Conservation (phyloP, 2,797 vertebrate species). For the Naso thynnoides region DNA sequence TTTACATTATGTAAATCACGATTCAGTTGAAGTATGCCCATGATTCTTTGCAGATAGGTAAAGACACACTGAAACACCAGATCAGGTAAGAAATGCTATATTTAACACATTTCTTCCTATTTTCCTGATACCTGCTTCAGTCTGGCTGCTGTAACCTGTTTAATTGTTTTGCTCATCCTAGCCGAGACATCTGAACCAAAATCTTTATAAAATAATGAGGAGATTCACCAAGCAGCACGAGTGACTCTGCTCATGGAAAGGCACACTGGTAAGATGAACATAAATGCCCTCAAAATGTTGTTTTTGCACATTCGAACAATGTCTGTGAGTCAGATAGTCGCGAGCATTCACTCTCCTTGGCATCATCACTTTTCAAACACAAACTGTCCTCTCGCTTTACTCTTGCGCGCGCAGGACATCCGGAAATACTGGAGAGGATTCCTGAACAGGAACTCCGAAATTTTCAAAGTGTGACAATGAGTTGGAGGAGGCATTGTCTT, state of each 20-base stretch:
- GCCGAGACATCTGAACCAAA: not conserved
- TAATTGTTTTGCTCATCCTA: not conserved
- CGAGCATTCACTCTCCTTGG: not conserved
- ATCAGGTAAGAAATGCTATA: not conserved
- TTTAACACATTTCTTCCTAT: not conserved
- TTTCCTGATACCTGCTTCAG: not conserved
- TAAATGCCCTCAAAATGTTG: not conserved
- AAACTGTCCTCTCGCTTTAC: not conserved
- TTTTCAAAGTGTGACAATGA: conserved; percentile 32
- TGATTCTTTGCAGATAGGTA: not conserved
- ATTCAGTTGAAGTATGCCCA: not conserved
- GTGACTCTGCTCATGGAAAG: not conserved
- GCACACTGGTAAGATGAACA: not conserved
- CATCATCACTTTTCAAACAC: not conserved
- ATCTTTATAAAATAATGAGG: not conserved
- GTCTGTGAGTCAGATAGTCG: not conserved
- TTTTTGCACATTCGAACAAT: not conserved
- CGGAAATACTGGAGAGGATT: conserved; percentile 18
- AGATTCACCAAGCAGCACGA: not conserved
- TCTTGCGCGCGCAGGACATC: too few species aligned
- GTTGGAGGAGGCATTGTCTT: not conserved
- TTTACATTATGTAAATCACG: not conserved
- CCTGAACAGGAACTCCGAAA: conserved; percentile 70
- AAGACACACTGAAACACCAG: not conserved
- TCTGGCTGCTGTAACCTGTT: not conserved